Conservation (phyloP, 2,888 invertebrate genomes). For the Tachina grossa region DNA sequence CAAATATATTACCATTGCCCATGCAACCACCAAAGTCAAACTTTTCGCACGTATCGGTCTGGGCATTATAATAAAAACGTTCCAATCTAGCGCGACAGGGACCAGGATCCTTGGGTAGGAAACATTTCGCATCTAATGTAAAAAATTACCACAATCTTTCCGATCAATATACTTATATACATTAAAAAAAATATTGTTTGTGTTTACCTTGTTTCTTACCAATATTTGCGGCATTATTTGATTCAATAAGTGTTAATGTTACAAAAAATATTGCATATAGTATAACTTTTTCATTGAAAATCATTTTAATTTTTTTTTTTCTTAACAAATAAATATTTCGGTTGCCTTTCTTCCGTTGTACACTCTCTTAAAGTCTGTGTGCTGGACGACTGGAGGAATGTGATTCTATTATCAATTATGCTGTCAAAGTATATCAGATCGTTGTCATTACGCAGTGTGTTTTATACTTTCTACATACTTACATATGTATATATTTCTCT, state of each 20-base stretch:
- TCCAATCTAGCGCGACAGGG: conserved; percentile 80
- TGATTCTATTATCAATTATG: conserved; percentile 21
- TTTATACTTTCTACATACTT: neutral
- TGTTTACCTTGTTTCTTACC: conserved; percentile 45
- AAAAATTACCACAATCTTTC: neutral
- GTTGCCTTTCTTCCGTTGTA: neutral
- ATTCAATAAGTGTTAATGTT: conserved; percentile 3
- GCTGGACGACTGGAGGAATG: conserved; percentile 8
- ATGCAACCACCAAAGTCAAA: conserved; percentile 80
- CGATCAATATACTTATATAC: neutral
- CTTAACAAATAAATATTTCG: neutral
- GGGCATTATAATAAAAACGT: conserved; percentile 78
- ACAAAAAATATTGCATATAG: conserved; percentile 2
- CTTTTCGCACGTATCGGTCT: conserved; percentile 76
- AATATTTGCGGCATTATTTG: conserved; percentile 19
- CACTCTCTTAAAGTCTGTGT: neutral
- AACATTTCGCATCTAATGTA: conserved; percentile 77
- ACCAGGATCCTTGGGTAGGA: conserved; percentile 77
- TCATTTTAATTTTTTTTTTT: conserved; percentile 23
- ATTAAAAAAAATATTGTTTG: neutral
- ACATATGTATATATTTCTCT: conserved; percentile 14
- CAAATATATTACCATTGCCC: conserved; percentile 80
- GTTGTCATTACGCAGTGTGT: conserved; percentile 2
- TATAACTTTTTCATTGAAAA: conserved; percentile 16
- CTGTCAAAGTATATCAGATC: conserved; percentile 1